Base-by-base conservation (phyloP, 2,797 vertebrate genomes). In the Cuniculus paca region DNA sequence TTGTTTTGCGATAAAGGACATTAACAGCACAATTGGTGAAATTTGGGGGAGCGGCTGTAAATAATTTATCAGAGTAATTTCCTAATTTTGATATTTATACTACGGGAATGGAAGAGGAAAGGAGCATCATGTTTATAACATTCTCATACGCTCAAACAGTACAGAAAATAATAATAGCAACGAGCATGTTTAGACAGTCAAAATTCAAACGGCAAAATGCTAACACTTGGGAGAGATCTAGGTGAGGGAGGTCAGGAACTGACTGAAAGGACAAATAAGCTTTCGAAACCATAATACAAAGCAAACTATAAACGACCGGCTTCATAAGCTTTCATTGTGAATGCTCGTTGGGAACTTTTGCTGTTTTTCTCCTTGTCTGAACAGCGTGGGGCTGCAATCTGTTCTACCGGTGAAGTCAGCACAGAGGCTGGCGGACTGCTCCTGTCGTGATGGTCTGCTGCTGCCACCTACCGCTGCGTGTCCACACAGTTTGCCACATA, bases 391-490 rank as follows among this genome's bases (percentile, higher is more conserved):
- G 12, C 11, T 31, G 34, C 7, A 28, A n/a, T 42, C 20, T 50
- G 26, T 61, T 14, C 63, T 72, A 75, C 14, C 3, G 2, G 12
- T 8, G n/a, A 4, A 6, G 9, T 2, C 24, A n/a, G 24, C 1
- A 34, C 4, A 3, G 24, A 42, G 45, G 5, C 19, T 20, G 22
- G 0, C 7, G 1, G 7, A 0, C 36, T 36, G 79, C 48, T 52
- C 26, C n/a, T 5, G 9, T 26, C 84, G 50, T 28, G 19, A 60
- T 22, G 34, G 77, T 45, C 50, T 85, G 1, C 36, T 97, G 86
- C 97, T 95, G 94, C 95, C 95, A 94, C 80, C 97, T 96, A 89
- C 39, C 1, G 86, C 5, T 91, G 4, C 6, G 0, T 39, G 28
- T 91, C 56, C 82, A 39, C 86, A 95, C 31, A 83, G 48, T 52